Evolutionary conservation across 2,888 invertebrate genomes (phyloP).

Genomic region (Andrena haemorrhoa): DNA sequence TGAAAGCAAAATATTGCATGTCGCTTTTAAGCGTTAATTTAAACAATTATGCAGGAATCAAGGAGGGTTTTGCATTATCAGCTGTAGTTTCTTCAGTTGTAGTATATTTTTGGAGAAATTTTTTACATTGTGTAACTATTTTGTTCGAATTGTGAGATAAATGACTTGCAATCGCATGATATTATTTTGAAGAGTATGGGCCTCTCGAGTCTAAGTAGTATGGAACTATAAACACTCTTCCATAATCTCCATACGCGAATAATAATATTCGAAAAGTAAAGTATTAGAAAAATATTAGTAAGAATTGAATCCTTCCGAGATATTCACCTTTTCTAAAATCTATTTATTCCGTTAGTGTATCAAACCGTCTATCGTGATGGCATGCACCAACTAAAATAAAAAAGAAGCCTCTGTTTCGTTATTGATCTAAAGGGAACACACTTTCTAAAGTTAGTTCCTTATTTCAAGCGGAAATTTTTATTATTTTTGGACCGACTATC

Average conservation of each 20-base stretch:
- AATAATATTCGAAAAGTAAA: background rate
- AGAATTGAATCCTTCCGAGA: background rate
- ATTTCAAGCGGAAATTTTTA: constrained; percentile 15
- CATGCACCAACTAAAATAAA: background rate
- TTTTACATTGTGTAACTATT: too few species aligned
- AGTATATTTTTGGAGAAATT: too few species aligned
- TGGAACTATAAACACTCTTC: too few species aligned
- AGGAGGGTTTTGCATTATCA: too few species aligned
- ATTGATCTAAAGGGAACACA: constrained; percentile 4
- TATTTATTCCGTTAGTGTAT: background rate
- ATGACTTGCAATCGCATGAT: too few species aligned
- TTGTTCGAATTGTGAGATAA: too few species aligned
- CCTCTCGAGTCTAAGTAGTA: too few species aligned
- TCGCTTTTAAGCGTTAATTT: too few species aligned
- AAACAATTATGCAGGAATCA: too few species aligned
- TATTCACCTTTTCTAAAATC: background rate
- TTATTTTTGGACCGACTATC: background rate
- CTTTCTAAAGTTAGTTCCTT: constrained; percentile 21
- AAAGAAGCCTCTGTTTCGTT: background rate
- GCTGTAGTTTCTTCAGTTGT: too few species aligned
- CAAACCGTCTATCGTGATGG: background rate
- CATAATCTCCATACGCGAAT: background rate
- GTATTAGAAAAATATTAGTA: background rate
- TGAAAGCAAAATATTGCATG: background rate
- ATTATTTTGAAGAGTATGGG: too few species aligned